Conservation (phyloP, 2,888 invertebrate genomes). For the Sarcophaga rosellei region DNA sequence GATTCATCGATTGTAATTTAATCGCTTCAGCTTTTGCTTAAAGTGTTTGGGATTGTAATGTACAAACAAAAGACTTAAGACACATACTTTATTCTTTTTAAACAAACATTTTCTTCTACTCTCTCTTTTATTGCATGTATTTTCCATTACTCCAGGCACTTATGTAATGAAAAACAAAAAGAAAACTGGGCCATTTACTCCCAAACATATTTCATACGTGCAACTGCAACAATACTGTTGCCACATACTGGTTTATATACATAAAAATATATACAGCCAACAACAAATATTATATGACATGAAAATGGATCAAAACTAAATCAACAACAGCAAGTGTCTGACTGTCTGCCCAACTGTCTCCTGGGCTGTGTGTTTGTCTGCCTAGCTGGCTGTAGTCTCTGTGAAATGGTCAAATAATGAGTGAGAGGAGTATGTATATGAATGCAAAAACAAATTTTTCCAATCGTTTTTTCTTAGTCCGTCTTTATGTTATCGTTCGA, state of each 20-base stretch:
- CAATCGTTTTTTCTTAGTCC: slow-evolving; percentile 6
- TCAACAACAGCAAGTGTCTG: slow-evolving; percentile 46
- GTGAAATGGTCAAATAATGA: slow-evolving; percentile 14
- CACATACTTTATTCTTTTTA: slow-evolving; percentile 3
- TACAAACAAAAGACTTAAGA: slow-evolving; percentile 37
- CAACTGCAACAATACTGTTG: slow-evolving; percentile 32
- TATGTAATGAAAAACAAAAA: slow-evolving; percentile 43
- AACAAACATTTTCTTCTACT: background rate
- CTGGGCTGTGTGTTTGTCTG: background rate
- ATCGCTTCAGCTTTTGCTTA: background rate
- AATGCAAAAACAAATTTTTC: slow-evolving; percentile 4
- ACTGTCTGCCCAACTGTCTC: background rate
- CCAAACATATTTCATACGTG: slow-evolving; percentile 23
- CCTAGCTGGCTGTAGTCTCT: background rate
- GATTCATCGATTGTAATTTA: background rate
- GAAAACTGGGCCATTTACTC: slow-evolving; percentile 58
- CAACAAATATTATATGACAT: slow-evolving; percentile 35
- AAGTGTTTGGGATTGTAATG: background rate
- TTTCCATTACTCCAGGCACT: background rate
- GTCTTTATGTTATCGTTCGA: background rate
- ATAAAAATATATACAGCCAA: slow-evolving; percentile 19
- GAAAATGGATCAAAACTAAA: slow-evolving; percentile 58
- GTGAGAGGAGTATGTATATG: slow-evolving; percentile 25
- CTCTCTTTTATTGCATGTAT: background rate
- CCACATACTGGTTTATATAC: slow-evolving; percentile 24